Evolutionary conservation across 1,140 invertebrate genomes (phyloP).

Genomic region (Melanaphis sacchari): DNA sequence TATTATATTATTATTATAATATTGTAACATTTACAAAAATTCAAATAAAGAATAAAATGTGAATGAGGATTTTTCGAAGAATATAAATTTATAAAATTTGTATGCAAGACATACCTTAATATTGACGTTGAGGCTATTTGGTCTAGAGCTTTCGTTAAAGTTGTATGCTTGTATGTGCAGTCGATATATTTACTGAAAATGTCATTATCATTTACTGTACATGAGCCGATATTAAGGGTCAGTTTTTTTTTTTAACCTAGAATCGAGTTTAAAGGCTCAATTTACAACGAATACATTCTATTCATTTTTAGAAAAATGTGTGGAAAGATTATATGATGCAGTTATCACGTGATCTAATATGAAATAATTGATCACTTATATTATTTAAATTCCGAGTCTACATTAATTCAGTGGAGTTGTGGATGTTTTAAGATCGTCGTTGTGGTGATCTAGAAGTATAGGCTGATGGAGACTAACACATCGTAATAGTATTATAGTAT

Average conservation of each 20-base stretch:
- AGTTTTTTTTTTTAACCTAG: not conserved
- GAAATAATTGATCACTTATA: not conserved
- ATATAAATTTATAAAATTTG: not conserved
- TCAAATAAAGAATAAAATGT: not conserved
- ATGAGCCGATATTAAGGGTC: not conserved
- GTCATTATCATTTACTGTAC: not conserved
- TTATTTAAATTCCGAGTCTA: not conserved
- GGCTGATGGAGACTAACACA: not conserved
- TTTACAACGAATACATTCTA: not conserved
- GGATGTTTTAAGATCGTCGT: not conserved
- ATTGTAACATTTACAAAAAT: too few species aligned
- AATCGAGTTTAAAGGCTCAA: not conserved
- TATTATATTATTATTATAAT: too few species aligned
- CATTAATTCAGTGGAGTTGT: not conserved
- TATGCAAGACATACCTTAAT: not conserved
- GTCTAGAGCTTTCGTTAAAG: not conserved
- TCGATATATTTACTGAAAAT: not conserved
- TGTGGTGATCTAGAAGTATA: not conserved
- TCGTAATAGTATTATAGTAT: not conserved
- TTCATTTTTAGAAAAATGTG: not conserved
- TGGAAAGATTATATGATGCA: not conserved
- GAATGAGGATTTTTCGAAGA: not conserved
- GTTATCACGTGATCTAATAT: not conserved
- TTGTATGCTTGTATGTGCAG: too few species aligned
- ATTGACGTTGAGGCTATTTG: not conserved